Conservation (phyloP, 2,797 vertebrate genomes). For the Zonotrichia albicollis region DNA sequence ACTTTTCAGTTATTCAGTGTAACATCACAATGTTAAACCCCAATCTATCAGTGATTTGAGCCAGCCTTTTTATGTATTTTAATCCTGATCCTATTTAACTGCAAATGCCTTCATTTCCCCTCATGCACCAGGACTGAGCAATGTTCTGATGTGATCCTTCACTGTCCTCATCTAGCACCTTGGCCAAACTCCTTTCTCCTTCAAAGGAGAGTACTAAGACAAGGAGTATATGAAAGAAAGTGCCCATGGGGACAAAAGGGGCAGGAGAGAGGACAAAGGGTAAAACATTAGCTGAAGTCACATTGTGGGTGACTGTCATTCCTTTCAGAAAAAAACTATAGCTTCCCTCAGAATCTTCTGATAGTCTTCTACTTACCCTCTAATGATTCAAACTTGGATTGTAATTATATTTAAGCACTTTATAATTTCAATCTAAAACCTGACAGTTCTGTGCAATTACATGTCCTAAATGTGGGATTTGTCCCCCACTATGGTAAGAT, state of each 20-base stretch:
- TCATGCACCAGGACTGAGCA: neutral
- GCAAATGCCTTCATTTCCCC: neutral
- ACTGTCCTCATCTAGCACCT: neutral
- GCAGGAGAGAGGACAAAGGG: neutral
- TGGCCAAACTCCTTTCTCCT: neutral
- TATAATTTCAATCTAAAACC: conserved; percentile 5
- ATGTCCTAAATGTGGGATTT: neutral
- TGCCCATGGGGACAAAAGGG: neutral
- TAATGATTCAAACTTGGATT: neutral
- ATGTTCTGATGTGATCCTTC: neutral
- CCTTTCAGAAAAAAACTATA: neutral
- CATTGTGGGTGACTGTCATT: neutral
- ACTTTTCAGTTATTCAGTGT: neutral
- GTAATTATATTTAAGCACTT: neutral
- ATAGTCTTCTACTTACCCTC: neutral
- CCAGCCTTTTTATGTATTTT: neutral
- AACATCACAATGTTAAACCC: neutral
- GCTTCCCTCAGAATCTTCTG: neutral
- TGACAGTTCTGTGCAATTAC: neutral
- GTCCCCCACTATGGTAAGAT: neutral
- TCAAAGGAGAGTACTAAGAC: neutral
- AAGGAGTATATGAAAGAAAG: neutral
- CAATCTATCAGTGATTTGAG: neutral
- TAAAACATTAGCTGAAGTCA: neutral
- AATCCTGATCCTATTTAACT: neutral